Evolutionary conservation across 2,888 invertebrate species (phyloP), one percentile per base, ranked within the genome.

Genomic region (Melinaea marsaeus): DNA sequence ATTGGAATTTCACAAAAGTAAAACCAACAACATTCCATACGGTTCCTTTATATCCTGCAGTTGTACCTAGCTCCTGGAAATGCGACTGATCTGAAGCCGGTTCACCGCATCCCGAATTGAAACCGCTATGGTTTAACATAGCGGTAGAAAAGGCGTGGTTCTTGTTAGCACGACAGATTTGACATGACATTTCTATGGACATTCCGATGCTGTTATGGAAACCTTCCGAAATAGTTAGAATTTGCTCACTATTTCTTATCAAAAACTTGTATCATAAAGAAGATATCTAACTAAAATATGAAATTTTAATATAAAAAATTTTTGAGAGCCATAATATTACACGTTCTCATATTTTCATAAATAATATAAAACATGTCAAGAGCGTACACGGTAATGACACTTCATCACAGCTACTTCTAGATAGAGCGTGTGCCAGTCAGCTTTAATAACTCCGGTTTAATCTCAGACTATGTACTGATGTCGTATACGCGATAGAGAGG

Each of bases 401-500:
- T 63, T 57, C 55, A 60, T 64, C 60, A 60, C 54, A 47, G 61
- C 61, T 63, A 64, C 58, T 58, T 45, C 56, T 58, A 65, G 64
- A 51, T 61, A 63, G 57, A 61, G 46, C 63, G 64, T 60, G 58
- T 62, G 48, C 67, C 61, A 67, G 65, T 67, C 61, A 64, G 65
- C 68, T 69, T 81, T 84, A 83, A 83, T 83, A 82, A 79, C 79
- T 73, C 73, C 66, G 75, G 77, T 77, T 79, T 81, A 81, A 82
- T 80, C 81, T 79, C 75, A 46, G 76, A 69, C 79, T 76, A 76
- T 79, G 76, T 78, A 75, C 71, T 68, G 69, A 68, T 63, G 62
- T 69, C 65, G 60, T 64, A 65, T 65, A 64, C 59, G 66, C 56
- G 47, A 55, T 55, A 13, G 60, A 64, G 64, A 58, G 60, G 62